Base-by-base conservation (phyloP, 2,797 vertebrate species). In the Chromis chromis region DNA sequence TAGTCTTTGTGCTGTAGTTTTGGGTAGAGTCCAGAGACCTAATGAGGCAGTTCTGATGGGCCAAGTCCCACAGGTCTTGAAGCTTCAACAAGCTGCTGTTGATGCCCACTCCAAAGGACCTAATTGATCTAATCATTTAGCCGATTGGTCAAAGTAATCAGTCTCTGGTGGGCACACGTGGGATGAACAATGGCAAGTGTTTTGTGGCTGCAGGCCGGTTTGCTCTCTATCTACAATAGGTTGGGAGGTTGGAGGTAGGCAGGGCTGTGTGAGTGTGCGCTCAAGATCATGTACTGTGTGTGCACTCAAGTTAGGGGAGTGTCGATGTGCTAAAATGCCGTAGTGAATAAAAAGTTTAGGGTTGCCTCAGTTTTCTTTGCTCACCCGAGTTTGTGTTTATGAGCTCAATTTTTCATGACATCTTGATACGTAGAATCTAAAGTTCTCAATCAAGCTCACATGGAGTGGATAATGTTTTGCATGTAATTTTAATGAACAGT, bases 81-180 rank as follows among this genome's bases (percentile, higher is more conserved):
- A 88, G 76, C 88, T 92, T 85, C 82, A 71, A 87, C 79, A 88
- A 83, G 78, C 83, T 73, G 22, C 83, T 84, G 84, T 85, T 90
- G 84, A 89, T 91, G 91, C 80, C 79, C 88, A 89, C 81, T 89
- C 77, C 70, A 89, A 89, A 89, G 76, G 69, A 77, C 86, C 84
- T 94, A 94, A 94, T 93, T 94, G 91, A 94, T 94, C 89, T 92
- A 92, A 94, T 94, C 88, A 92, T 93, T 94, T 92, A 94, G 88
- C 79, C 63, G 82, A 94, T 93, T 92, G 92, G 91, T 92, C 91
- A 91, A 90, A 91, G 82, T 88, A 91, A 94, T 94, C 81, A 82
- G 87, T 91, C 92, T 93, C 87, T 87, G 87, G 91, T 87, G 93
- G 88, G 79, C 93, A 90, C 91, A 83, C 77, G 70, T 44, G 68